Conservation (phyloP, 2,797 vertebrate genomes). For the Poecilia gillii region DNA sequence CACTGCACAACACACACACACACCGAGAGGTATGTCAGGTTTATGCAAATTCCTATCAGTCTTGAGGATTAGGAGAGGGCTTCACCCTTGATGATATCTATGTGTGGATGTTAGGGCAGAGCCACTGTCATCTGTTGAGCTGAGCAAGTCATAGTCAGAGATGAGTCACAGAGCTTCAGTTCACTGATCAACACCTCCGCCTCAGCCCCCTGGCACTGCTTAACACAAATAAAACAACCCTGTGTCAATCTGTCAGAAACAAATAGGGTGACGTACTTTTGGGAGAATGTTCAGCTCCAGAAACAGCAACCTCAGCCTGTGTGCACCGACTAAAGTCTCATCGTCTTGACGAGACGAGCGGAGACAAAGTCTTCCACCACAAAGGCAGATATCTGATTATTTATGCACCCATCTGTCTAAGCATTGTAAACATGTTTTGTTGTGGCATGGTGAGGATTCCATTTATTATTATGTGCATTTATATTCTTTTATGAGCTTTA, state of each 20-base stretch:
- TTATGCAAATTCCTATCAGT: slow-evolving; percentile 20
- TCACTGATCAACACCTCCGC: slow-evolving; percentile 69
- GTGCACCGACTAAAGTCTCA: slow-evolving; percentile 20
- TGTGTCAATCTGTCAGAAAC: slow-evolving; percentile 67
- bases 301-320: slow-evolving; percentile 37
- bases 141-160: slow-evolving; percentile 47
- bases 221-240: slow-evolving; percentile 54
- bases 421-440: slow-evolving; percentile 3
- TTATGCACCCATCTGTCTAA: not conserved
- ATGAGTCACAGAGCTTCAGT: slow-evolving; percentile 64
- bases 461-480: not conserved
- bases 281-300: slow-evolving; percentile 36
- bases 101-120: slow-evolving; percentile 35
- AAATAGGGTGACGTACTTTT: slow-evolving; percentile 53
- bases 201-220: slow-evolving; percentile 52
- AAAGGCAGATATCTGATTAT: slow-evolving; percentile 28
- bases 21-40: slow-evolving; percentile 1
- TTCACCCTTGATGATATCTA: slow-evolving; percentile 37
- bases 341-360: slow-evolving; percentile 26
- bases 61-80: slow-evolving; percentile 27
- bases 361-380: slow-evolving; percentile 1
- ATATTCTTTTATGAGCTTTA: not conserved
- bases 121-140: slow-evolving; percentile 33
- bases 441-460: not conserved
- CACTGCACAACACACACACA: not conserved